These are phyloP conservation scores for Athrips mouffetella DNA, from an alignment of 2,888 invertebrate species.

Conservation along the genomic window DNA sequence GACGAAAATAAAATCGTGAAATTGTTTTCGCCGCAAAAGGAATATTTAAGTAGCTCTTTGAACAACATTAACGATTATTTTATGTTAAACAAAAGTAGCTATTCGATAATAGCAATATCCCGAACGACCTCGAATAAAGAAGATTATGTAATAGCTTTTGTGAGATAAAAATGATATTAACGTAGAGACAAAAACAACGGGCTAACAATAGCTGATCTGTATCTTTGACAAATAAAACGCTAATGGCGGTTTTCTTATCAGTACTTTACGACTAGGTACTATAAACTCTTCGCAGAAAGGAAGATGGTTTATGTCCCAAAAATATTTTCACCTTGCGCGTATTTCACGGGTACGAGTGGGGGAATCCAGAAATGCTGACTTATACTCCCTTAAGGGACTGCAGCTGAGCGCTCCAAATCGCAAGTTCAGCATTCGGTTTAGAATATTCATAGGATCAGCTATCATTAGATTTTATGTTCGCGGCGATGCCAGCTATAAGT, in stretches of 20 bases:
- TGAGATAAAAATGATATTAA: slow-evolving; percentile 19
- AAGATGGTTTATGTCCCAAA: slow-evolving; percentile 16
- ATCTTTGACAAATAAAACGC: slow-evolving; percentile 30
- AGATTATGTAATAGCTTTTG: slow-evolving; percentile 6
- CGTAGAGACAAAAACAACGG: slow-evolving; percentile 22
- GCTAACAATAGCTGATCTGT: slow-evolving; percentile 29
- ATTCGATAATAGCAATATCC: slow-evolving; percentile 7
- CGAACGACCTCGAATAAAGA: neutral
- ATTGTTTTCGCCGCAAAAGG: slow-evolving; percentile 4
- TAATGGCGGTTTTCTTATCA: slow-evolving; percentile 27
- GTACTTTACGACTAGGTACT: slow-evolving; percentile 19
- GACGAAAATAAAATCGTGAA: slow-evolving; percentile 5
- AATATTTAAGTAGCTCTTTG: slow-evolving; percentile 7
- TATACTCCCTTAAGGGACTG: slow-evolving; percentile 28
- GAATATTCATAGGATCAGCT: slow-evolving; percentile 57
- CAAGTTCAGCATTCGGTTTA: slow-evolving; percentile 37
- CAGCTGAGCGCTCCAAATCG: slow-evolving; percentile 35
- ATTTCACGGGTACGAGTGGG: slow-evolving; percentile 9
- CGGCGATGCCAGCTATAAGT: slow-evolving; percentile 53
- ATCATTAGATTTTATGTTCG: slow-evolving; percentile 57
- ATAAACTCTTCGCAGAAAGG: slow-evolving; percentile 18
- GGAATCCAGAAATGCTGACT: slow-evolving; percentile 33
- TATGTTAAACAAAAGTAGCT: slow-evolving; percentile 3
- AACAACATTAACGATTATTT: slow-evolving; percentile 9
- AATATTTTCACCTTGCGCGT: slow-evolving; percentile 13